Percentiles rank a stretch among this genome's conserved stretches.
These are phyloP conservation scores for Argynnis bischoffii DNA, from an alignment of 2,888 invertebrate species.

Conservation along the genomic window DNA sequence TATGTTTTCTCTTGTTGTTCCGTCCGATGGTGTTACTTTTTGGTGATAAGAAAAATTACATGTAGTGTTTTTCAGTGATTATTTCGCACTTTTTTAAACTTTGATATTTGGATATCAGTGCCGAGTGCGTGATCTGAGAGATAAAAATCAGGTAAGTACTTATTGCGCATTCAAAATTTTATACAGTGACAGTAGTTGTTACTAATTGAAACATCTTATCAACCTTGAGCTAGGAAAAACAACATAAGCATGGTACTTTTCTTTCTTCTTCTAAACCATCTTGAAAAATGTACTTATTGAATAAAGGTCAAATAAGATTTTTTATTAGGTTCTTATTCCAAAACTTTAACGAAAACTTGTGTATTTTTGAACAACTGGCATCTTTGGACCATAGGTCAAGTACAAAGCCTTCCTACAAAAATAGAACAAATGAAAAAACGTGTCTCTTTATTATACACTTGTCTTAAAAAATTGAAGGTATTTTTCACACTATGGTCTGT, in stretches of 20 bases:
- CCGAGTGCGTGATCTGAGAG: conserved; percentile 43
- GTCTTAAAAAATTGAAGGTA: not conserved
- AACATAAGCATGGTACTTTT: conserved; percentile 26
- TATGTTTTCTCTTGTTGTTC: conserved; percentile 71
- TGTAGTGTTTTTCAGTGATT: conserved; percentile 56
- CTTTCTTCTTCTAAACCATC: conserved; percentile 3
- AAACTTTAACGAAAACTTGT: not conserved
- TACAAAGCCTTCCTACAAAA: conserved; percentile 25
- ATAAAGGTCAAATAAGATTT: not conserved
- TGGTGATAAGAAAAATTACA: conserved; percentile 62
- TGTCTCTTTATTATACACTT: not conserved
- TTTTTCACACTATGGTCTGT: not conserved
- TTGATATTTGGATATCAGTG: conserved; percentile 57
- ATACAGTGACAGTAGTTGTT: conserved; percentile 64
- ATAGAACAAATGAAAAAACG: conserved; percentile 13
- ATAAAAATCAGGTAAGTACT: conserved; percentile 60
- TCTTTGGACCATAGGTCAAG: conserved; percentile 30
- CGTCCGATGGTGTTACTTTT: conserved; percentile 63
- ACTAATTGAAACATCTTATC: conserved; percentile 60
- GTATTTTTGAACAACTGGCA: conserved; percentile 2
- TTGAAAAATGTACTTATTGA: not conserved
- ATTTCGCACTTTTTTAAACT: conserved; percentile 51
- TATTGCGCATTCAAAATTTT: conserved; percentile 63
- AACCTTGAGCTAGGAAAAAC: conserved; percentile 63
- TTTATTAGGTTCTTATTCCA: not conserved